These are phyloP conservation scores for Oxycera nigricornis DNA, from an alignment of 2,888 invertebrate genomes.

Conservation along the genomic window DNA sequence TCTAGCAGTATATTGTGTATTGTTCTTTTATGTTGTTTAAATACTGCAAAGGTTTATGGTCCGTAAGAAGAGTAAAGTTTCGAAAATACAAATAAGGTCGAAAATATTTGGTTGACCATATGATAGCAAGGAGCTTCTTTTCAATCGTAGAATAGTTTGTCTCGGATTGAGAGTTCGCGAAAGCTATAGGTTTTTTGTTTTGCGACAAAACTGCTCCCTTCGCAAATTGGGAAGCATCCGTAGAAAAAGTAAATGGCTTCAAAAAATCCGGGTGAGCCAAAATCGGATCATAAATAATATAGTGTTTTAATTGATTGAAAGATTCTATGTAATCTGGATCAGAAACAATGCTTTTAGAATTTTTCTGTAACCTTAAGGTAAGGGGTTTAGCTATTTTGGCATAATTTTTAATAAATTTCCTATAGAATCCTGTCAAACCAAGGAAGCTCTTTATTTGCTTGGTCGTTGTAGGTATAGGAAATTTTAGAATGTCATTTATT, in stretches of 20 bases:
- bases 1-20: background rate
- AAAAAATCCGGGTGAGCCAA: background rate
- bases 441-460: background rate
- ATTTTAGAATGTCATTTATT: background rate
- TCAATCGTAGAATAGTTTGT: background rate
- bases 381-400: background rate
- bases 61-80: no score
- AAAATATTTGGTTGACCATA: no score
- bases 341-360: background rate
- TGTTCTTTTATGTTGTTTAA: background rate
- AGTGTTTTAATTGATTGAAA: background rate
- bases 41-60: background rate
- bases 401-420: background rate
- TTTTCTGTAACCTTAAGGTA: background rate
- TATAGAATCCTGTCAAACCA: background rate
- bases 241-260: background rate
- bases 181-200: background rate
- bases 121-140: no score
- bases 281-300: background rate
- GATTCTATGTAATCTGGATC: background rate
- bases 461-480: background rate
- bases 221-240: background rate
- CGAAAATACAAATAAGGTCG: no score
- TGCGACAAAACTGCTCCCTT: background rate
- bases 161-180: background rate